Base-by-base conservation (phyloP, 2,113 vertebrate genomes). In the Cygnus atratus region DNA sequence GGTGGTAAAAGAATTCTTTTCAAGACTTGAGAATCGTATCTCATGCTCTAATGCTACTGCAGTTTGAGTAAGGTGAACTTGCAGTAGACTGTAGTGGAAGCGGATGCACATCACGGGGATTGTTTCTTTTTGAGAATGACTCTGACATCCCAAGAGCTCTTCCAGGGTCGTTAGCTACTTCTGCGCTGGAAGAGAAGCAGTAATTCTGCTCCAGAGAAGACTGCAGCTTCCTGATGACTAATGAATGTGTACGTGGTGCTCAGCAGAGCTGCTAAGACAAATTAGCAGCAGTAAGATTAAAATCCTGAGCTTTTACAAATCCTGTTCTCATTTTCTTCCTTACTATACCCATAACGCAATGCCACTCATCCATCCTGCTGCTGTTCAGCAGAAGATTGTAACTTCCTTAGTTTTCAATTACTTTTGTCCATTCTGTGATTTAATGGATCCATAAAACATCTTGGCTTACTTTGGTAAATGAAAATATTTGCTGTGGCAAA, bases 401-500 rank as follows among this genome's bases (percentile, higher is more conserved):
- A 37, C n/a, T 77, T 87, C 79, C 80, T 89, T 93, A 41, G 58
- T 62, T 97, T 92, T 97, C 97, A 97, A 98, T 97, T 96, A 96
- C 95, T 95, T 89, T 77, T 87, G 88, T 88, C 96, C 37, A 0
- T 90, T 33, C 71, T 90, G 59, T 88, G 91, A 88, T 85, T 97
- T 97, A 97, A 95, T 44, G 50, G 63, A 89, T 95, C 63, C 88
- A 92, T 97, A 95, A 97, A 97, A 71, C 62, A 31, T 78, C 41
- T 93, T 88, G 67, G 74, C 92, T 97, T 93, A 55, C n/a, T 92
- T 79, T 89, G 78, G 95, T 97, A 95, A 97, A 96, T 88, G 63
- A 96, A 98, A 98, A 97, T 96, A 96, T 97, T 97, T 97, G 94
- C 96, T 94, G 81, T 95, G 95, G 92, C 96, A 96, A 98, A 96